Conservation (phyloP, 1,140 invertebrate species). For the Drosophila tsacasi region DNA sequence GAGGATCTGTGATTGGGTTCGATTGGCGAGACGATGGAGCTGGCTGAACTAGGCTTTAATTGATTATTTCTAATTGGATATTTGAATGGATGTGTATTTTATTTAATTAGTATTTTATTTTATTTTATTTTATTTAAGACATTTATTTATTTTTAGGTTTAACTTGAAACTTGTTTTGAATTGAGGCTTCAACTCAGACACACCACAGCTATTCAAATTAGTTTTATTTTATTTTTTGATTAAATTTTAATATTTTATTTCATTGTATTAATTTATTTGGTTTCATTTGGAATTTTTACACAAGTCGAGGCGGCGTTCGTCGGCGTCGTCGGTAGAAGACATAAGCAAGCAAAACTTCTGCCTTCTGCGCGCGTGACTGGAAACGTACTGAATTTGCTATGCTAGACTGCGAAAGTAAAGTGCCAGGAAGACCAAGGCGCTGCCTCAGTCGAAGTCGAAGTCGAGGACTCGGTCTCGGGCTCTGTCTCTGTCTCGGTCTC, state of each 20-base stretch:
- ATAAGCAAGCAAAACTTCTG: conserved; percentile 80
- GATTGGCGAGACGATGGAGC: conserved; percentile 47
- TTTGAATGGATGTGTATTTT: conserved; percentile 27
- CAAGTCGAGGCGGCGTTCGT: conserved; percentile 72
- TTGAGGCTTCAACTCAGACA: conserved; percentile 27
- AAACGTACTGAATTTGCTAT: conserved; percentile 84
- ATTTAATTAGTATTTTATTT: conserved; percentile 4
- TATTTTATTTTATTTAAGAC: conserved; percentile 15
- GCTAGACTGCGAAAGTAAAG: conserved; percentile 76
- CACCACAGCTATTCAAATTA: conserved; percentile 43
- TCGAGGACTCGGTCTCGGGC: conserved; percentile 36
- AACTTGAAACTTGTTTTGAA: conserved; percentile 35
- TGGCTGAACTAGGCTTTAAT: conserved; percentile 43
- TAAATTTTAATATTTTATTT: conserved; percentile 37
- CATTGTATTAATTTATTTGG: conserved; percentile 41
- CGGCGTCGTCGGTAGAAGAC: conserved; percentile 67
- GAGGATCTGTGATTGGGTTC: conserved; percentile 51
- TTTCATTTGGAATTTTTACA: conserved; percentile 71
- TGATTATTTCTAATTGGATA: conserved; percentile 40
- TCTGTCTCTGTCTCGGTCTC: conserved; percentile 25
- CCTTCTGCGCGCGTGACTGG: conserved; percentile 80
- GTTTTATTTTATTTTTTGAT: conserved; percentile 21
- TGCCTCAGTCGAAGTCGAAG: conserved; percentile 52
- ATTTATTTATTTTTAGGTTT: conserved; percentile 14
- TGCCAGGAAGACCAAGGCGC: conserved; percentile 77